phyloP scores from a whole-genome alignment of 2,888 invertebrate genomes.

The Vanessa cardui region DNA sequence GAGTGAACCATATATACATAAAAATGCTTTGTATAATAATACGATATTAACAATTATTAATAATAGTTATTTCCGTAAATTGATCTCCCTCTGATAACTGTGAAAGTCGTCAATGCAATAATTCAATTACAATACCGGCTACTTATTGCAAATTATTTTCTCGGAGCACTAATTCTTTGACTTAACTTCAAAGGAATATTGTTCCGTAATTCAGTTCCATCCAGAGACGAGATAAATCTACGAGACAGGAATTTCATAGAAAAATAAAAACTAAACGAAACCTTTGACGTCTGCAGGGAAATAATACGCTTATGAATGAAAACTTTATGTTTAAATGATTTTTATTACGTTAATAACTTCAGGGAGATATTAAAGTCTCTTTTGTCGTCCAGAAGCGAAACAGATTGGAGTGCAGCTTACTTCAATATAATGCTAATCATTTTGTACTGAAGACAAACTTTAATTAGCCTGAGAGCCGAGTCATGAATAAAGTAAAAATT shows the following conservation, averaged over 20 bases:
- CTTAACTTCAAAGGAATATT: conserved; percentile 7
- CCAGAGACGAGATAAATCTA: background rate
- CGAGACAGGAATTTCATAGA: background rate
- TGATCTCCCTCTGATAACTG: background rate
- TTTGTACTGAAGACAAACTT: too few species aligned
- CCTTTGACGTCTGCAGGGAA: conserved; percentile 4
- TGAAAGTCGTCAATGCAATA: background rate
- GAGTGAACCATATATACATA: too few species aligned
- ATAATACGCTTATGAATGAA: conserved; percentile 5
- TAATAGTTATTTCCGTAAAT: too few species aligned
- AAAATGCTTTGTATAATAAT: background rate
- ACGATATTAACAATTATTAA: too few species aligned
- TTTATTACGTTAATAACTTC: conserved; percentile 5
- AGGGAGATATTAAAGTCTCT: background rate
- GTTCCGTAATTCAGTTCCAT: background rate
- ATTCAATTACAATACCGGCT: background rate
- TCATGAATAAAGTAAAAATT: too few species aligned
- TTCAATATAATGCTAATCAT: too few species aligned
- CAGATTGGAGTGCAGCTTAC: too few species aligned
- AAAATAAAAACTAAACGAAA: conserved; percentile 1
- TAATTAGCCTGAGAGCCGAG: too few species aligned
- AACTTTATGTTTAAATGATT: background rate
- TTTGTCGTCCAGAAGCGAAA: background rate
- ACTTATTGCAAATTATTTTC: background rate
- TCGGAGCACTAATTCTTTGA: conserved; percentile 2